Evolutionary conservation across 2,113 vertebrate genomes (phyloP).

Genomic region (Ptychochromis oligacanthus): DNA sequence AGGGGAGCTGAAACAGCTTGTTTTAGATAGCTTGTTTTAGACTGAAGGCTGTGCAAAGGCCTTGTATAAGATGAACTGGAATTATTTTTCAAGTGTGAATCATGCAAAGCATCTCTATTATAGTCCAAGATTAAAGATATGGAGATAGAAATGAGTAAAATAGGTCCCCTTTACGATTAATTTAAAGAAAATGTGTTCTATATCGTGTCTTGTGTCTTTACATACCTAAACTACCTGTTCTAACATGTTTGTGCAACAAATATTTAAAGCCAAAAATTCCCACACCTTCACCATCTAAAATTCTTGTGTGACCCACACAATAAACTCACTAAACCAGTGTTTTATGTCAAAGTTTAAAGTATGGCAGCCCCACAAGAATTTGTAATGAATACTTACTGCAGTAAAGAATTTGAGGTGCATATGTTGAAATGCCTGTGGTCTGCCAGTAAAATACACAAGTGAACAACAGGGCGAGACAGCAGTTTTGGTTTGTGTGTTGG

Average conservation of each 20-base stretch:
- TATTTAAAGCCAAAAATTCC: not conserved
- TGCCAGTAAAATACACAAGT: slow-evolving; percentile 15
- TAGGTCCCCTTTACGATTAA: too few relatives aligned
- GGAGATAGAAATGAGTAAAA: too few relatives aligned
- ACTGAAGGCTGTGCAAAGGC: too few relatives aligned
- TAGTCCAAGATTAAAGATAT: too few relatives aligned
- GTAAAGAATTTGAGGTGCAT: slow-evolving; percentile 8
- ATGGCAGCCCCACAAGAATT: slow-evolving; percentile 45
- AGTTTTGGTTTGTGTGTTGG: slow-evolving; percentile 22
- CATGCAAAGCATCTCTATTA: too few relatives aligned
- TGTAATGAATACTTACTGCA: slow-evolving; percentile 22
- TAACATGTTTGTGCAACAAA: not conserved
- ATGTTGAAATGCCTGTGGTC: slow-evolving; percentile 12
- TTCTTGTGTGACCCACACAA: slow-evolving; percentile 18
- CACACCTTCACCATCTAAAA: slow-evolving; percentile 33
- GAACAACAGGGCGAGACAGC: slow-evolving; percentile 12
- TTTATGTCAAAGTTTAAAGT: slow-evolving; percentile 32
- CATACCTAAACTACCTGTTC: fast-evolving
- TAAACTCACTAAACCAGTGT: slow-evolving; percentile 25
- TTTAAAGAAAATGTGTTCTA: too few relatives aligned
- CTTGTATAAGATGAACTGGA: too few relatives aligned
- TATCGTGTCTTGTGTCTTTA: too few relatives aligned
- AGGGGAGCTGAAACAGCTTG: not conserved
- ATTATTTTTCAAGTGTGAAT: too few relatives aligned
- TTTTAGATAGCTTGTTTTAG: too few relatives aligned